Base-by-base conservation (phyloP, 2,888 invertebrate species). In the Eristalis intricaria region DNA sequence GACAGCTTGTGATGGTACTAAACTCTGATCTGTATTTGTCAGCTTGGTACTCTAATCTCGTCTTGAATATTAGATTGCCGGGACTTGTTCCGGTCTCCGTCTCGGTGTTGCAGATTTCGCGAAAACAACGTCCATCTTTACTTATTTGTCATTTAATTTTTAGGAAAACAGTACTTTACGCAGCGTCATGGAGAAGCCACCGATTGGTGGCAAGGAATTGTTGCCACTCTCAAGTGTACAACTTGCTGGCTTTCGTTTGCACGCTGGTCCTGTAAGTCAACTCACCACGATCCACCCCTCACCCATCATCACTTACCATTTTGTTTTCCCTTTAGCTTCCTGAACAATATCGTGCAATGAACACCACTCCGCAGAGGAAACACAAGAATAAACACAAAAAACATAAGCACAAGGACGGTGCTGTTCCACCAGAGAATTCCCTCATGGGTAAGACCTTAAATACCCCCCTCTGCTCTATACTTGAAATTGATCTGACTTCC, bases 381-480 rank as follows among this genome's bases (percentile, higher is more conserved):
- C 98, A 98, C 91, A 98, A 98, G 94, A 98, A 97, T 91, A 98
- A 98, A 93, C 98, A 98, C 92, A 98, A 98, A 94, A 98, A 98
- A 92, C 98, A 98, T 90, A 97, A 97, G 93, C 97, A 97, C 91
- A 98, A 98, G 94, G 97, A 97, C 90, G 97, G 97, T 19, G 96
- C 96, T 80, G 95, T 95, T 61, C 96, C 95, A 60, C 97, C 96
- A 91, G 97, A 97, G 92, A 95, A 96, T 84, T 95, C 96, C 60
- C 92, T 96, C 61, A 95, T 96, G 91, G 95, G 96, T 94, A 92
- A 92, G 60, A 10, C 60, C 1, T 3, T 23, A 26, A 26, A 29
- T 4, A 29, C 2, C 29, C 0, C 29, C 29, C 5, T 58, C 3
- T 22, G 60, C 11, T 26, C 60, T 11, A 11, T 13, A 3, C 35